Base-by-base conservation (phyloP, 2,113 vertebrate species). In the Raja brachyura region DNA sequence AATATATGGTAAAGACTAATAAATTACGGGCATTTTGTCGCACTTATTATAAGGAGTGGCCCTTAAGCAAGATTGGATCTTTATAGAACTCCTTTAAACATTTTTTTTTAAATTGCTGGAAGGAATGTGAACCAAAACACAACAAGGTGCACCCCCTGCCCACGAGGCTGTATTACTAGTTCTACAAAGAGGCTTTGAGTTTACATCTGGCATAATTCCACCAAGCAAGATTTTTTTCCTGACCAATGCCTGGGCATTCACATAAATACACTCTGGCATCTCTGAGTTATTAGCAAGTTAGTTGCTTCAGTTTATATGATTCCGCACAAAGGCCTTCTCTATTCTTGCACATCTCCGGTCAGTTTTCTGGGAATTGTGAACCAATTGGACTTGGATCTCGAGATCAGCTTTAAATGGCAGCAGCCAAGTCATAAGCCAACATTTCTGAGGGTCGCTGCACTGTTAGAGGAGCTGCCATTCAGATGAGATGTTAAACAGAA, bases 111-210 rank as follows among this genome's bases (percentile, higher is more conserved):
- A 54, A 7, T 39, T 66, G 39, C 33, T 54, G 33, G 90, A 54
- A 18, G 66, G 8, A 73, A 92, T 54, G 22, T 73, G 39, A 28
- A 39, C 33, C 66, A 92, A 73, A 70, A 92, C 63, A 92, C 88
- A 92, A 39, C 90, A 92, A 74, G 39, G 68, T 92, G 33, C 73
- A 39, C 66, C 39, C n/a, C 39, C 63, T 14, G 11, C 20, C 83
- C 59, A 73, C 90, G 14, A 68, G 13, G 59, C 48, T 33, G n/a
- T n/a, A 88, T n/a, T 92, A 39, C 88, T 33, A 92, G 5, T 66
- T 73, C 68, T 25, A 73, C 90, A 92, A 92, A 92, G 68, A 74
- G 63, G 31, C 90, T 74, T 92, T 92, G 90, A 73, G 39, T 92
- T 92, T 73, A 33, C 90, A 73, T 48, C 28, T 92, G 90, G 90